These are phyloP conservation scores for Shinisaurus crocodilurus DNA, from an alignment of 2,113 vertebrate species.

Conservation along the genomic window DNA sequence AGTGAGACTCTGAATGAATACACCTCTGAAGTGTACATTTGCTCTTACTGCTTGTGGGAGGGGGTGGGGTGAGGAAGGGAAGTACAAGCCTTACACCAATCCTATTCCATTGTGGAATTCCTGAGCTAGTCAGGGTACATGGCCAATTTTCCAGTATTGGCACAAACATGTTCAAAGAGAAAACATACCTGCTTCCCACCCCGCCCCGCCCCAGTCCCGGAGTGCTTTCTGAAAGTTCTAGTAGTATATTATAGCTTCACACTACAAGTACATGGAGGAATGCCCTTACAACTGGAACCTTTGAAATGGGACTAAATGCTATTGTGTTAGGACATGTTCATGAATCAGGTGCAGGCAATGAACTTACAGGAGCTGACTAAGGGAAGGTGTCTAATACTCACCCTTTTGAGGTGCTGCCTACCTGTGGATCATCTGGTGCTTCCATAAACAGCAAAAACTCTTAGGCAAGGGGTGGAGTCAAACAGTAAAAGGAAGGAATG, in stretches of 20 bases:
- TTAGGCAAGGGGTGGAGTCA: background rate
- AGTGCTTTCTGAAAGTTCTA: background rate
- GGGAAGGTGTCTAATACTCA: background rate
- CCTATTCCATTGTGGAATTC: background rate
- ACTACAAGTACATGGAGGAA: background rate
- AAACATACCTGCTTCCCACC: background rate
- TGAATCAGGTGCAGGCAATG: background rate
- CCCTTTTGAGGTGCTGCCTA: background rate
- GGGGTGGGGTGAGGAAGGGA: no score
- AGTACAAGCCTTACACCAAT: background rate
- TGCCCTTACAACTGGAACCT: background rate
- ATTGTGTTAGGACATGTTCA: background rate
- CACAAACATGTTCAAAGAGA: background rate
- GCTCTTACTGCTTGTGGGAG: background rate
- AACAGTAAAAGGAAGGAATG: background rate
- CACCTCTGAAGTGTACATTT: background rate
- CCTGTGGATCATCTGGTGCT: background rate
- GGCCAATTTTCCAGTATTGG: background rate
- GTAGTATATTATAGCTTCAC: background rate
- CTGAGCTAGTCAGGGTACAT: background rate
- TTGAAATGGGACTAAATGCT: background rate
- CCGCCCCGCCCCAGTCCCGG: background rate
- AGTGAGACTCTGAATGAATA: background rate
- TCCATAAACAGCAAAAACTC: background rate
- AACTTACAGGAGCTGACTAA: background rate